These are phyloP conservation scores for Nomada goodeniana DNA, from an alignment of 2,888 invertebrate species.

Conservation along the genomic window DNA sequence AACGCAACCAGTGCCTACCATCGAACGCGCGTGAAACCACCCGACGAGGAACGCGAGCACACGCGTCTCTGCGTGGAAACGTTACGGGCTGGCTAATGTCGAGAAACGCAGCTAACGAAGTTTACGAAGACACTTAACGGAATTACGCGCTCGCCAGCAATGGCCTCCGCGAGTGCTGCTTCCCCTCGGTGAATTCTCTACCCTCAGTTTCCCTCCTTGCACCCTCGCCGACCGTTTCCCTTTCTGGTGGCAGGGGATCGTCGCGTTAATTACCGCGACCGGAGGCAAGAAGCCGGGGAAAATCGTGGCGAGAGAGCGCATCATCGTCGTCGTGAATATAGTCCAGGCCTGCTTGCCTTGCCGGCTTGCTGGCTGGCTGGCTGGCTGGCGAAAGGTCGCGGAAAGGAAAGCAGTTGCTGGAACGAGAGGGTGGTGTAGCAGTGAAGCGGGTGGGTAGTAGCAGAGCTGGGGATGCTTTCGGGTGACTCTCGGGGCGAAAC, in stretches of 20 bases:
- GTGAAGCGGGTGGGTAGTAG: constrained; percentile 33
- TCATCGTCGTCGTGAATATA: constrained; percentile 56
- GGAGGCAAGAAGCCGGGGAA: constrained; percentile 72
- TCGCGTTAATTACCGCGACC: constrained; percentile 74
- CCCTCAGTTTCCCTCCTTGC: background rate
- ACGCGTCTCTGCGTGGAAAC: constrained; percentile 52
- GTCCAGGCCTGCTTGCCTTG: constrained; percentile 30
- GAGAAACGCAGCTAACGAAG: constrained; percentile 81
- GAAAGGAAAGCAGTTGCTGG: constrained; percentile 61
- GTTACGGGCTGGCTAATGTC: constrained; percentile 73
- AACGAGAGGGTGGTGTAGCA: background rate
- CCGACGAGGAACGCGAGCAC: background rate
- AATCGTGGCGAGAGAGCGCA: constrained; percentile 69
- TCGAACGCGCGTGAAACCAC: constrained; percentile 18
- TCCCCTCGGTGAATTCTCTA: constrained; percentile 21
- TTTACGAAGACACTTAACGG: constrained; percentile 81
- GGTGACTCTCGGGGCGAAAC: constrained; percentile 42
- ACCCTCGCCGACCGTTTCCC: constrained; percentile 27
- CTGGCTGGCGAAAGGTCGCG: constrained; percentile 58
- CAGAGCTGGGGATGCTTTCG: constrained; percentile 26
- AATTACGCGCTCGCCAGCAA: constrained; percentile 75
- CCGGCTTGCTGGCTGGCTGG: constrained; percentile 7
- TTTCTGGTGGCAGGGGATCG: constrained; percentile 68
- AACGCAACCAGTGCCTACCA: background rate
- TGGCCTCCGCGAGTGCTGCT: constrained; percentile 58